Percentiles rank a stretch among this genome's conserved stretches.
Evolutionary conservation across 2,888 invertebrate species (phyloP).

Genomic region (Drosophila tripunctata): DNA sequence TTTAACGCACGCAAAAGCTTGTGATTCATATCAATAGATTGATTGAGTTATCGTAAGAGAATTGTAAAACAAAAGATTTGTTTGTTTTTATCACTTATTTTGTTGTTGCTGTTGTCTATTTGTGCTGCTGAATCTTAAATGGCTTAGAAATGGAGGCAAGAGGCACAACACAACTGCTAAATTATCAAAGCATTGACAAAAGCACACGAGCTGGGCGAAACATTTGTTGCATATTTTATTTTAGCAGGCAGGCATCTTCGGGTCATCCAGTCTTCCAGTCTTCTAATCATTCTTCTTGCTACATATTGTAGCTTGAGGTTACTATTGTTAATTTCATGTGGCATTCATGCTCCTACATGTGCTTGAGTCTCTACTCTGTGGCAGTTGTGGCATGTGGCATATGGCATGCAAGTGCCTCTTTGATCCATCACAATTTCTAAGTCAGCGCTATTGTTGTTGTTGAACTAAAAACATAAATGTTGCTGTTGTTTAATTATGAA

Average conservation of each 20-base stretch:
- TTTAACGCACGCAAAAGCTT: conserved; percentile 75
- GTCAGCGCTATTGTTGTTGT: conserved; percentile 27
- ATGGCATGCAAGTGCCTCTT: neutral
- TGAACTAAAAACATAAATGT: conserved; percentile 66
- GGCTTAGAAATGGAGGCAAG: conserved; percentile 9
- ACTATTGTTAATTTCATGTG: conserved; percentile 65
- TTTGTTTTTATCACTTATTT: conserved; percentile 82
- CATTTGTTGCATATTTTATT: conserved; percentile 19
- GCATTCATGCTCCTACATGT: conserved; percentile 32
- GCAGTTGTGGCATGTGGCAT: conserved; percentile 17
- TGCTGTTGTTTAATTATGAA: conserved; percentile 70
- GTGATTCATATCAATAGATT: conserved; percentile 60
- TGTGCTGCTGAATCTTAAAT: conserved; percentile 27
- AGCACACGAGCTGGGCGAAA: conserved; percentile 47
- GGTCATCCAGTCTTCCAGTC: conserved; percentile 37
- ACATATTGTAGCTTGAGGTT: conserved; percentile 28
- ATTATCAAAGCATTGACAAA: conserved; percentile 22
- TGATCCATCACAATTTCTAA: neutral
- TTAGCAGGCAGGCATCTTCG: conserved; percentile 58
- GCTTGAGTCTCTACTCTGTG: conserved; percentile 17
- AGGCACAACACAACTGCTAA: conserved; percentile 15
- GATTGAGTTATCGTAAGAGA: conserved; percentile 69
- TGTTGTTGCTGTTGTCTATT: conserved; percentile 54
- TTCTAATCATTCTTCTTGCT: conserved; percentile 26
- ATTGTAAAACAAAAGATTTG: conserved; percentile 71